These are phyloP conservation scores for Eumaeus atala DNA, from an alignment of 1,140 invertebrate genomes.

Conservation along the genomic window DNA sequence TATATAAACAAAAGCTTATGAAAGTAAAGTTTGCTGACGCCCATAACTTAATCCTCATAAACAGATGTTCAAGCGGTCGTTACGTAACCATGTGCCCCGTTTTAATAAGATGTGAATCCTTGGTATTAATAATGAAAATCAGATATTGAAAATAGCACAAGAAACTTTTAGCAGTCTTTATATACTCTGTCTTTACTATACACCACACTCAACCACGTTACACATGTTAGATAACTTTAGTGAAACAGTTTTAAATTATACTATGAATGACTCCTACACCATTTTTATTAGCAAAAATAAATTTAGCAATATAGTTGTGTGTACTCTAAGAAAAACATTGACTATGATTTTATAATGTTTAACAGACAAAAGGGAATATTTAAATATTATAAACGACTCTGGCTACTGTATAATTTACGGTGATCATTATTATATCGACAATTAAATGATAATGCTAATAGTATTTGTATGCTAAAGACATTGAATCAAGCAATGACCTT, in stretches of 20 bases:
- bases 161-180: neutral
- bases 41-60: too few species aligned
- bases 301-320: neutral
- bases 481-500: too few species aligned
- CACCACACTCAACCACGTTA: neutral
- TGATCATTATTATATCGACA: neutral
- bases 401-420: neutral
- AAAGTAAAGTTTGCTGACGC: too few species aligned
- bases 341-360: conserved; percentile 3
- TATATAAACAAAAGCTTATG: too few species aligned
- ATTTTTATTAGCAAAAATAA: conserved; percentile 3
- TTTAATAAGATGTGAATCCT: conserved; percentile 1
- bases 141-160: neutral
- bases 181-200: neutral
- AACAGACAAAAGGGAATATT: neutral
- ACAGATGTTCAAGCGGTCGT: too few species aligned
- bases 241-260: neutral
- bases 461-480: neutral
- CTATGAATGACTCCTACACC: neutral
- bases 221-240: neutral
- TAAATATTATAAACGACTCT: neutral
- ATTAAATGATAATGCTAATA: too few species aligned
- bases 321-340: neutral
- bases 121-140: neutral
- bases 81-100: too few species aligned